phyloP scores from a whole-genome alignment of 2,797 vertebrate genomes.

The Arctocebus calabarensis region DNA sequence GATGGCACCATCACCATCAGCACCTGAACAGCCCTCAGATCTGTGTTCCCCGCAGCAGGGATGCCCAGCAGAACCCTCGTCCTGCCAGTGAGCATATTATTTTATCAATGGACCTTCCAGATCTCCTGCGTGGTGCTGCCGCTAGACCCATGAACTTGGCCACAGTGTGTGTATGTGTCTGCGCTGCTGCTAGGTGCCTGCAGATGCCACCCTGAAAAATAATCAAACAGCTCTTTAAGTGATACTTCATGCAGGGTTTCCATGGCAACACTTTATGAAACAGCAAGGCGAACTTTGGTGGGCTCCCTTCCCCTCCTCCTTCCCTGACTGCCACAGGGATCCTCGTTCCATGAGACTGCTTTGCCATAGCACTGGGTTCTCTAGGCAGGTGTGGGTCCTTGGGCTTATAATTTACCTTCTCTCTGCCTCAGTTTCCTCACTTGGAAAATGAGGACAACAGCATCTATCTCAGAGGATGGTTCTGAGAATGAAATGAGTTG shows the following conservation, averaged over 20 bases:
- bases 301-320: not conserved
- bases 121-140: not conserved
- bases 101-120: not conserved
- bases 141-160: slow-evolving; percentile 38
- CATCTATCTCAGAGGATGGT: not conserved
- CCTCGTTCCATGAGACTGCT: not conserved
- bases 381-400: not conserved
- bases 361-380: not conserved
- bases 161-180: not conserved
- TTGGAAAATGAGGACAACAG: not conserved
- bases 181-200: slow-evolving; percentile 33
- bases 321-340: not conserved
- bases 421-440: not conserved
- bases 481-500: not conserved
- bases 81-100: not conserved
- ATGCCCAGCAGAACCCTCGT: not conserved
- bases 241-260: slow-evolving; percentile 80
- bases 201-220: slow-evolving; percentile 55
- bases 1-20: fast-evolving
- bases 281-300: slow-evolving; percentile 54
- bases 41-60: not conserved
- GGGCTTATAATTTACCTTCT: not conserved
- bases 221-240: slow-evolving; percentile 79
- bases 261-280: slow-evolving; percentile 82
- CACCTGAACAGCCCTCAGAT: fast-evolving